Conservation (phyloP, 2,888 invertebrate genomes). For the Caenorhabditis uteleia region DNA sequence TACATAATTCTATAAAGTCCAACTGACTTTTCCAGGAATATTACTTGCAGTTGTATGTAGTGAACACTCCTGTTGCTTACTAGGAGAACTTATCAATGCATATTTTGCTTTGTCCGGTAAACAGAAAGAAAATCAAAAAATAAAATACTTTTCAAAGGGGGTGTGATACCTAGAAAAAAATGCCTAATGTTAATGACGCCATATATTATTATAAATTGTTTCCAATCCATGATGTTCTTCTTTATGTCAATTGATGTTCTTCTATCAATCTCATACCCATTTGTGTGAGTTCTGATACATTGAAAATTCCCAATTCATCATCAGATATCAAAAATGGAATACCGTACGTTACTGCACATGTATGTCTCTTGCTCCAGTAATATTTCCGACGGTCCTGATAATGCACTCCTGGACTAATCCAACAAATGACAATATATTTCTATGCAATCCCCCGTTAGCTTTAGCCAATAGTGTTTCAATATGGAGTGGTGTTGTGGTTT, state of each 20-base stretch:
- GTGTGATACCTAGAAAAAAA: neutral
- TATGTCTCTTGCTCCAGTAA: neutral
- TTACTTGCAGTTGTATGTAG: neutral
- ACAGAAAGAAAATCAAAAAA: too few species aligned
- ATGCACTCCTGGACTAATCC: neutral
- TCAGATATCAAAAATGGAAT: neutral
- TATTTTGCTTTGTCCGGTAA: neutral
- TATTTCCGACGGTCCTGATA: neutral
- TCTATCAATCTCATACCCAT: neutral
- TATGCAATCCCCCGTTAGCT: conserved; percentile 2
- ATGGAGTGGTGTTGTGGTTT: neutral
- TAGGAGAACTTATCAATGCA: neutral
- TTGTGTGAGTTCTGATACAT: neutral
- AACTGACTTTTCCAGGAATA: neutral
- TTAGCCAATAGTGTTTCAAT: neutral
- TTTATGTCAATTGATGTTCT: neutral
- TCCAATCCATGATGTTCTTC: conserved; percentile 3
- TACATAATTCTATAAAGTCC: too few species aligned
- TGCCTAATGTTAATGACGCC: conserved; percentile 1
- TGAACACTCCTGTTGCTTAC: conserved; percentile 1
- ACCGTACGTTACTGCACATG: neutral
- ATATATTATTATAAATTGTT: neutral
- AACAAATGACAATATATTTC: neutral
- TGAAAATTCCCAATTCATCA: too few species aligned
- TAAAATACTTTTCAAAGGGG: too few species aligned